phyloP scores from a whole-genome alignment of 2,797 vertebrate genomes.

The Hypotaenidia philippensis region DNA sequence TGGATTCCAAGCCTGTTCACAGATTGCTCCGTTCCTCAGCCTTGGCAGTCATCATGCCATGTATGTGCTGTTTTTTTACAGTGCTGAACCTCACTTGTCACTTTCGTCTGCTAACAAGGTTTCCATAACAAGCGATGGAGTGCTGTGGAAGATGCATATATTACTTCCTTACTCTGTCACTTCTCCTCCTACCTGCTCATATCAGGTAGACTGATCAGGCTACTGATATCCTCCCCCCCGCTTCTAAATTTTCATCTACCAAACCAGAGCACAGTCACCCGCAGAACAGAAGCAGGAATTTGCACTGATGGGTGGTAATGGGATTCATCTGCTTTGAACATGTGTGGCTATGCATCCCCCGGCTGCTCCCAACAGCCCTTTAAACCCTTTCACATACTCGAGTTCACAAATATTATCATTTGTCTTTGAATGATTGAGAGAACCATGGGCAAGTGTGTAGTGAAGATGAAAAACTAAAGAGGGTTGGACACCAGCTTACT shows the following conservation, averaged over 20 bases:
- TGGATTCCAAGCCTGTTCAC: background rate
- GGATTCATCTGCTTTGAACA: background rate
- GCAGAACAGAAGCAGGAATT: background rate
- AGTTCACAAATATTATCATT: background rate
- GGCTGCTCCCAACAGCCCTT: background rate
- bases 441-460: background rate
- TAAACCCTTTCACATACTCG: background rate
- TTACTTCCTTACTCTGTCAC: constrained; percentile 24
- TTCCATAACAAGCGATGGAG: constrained; percentile 30
- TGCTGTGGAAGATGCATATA: background rate
- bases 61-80: background rate
- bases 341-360: background rate
- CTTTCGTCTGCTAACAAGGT: constrained; percentile 56
- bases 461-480: background rate
- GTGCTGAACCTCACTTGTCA: constrained; percentile 45
- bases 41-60: background rate
- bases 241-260: background rate
- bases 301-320: background rate
- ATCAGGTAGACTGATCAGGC: background rate
- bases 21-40: background rate
- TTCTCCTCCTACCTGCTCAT: constrained; percentile 15
- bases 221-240: background rate
- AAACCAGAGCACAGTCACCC: background rate
- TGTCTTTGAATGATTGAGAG: background rate
- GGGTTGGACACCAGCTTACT: background rate